phyloP scores from a whole-genome alignment of 2,888 invertebrate species.

The Drosophila mercatorum region DNA sequence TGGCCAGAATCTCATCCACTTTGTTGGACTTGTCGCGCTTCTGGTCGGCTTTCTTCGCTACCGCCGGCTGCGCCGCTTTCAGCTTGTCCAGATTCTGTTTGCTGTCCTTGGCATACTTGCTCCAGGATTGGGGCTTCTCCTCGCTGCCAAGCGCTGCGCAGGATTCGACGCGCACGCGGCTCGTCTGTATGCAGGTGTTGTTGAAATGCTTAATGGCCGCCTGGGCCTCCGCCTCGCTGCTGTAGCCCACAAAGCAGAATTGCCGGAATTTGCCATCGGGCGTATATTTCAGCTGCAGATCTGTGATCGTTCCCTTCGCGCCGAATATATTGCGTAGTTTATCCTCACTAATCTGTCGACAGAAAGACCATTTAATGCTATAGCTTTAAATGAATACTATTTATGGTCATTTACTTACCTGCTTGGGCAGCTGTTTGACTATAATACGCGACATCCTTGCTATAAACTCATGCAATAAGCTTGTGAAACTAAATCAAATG shows the following conservation, averaged over 20 bases:
- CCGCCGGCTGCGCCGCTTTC: constrained; percentile 82
- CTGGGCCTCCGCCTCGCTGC: constrained; percentile 91
- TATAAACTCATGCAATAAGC: neutral
- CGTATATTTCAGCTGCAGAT: constrained; percentile 96
- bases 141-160: constrained; percentile 89
- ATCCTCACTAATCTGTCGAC: constrained; percentile 90
- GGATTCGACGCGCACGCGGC: constrained; percentile 91
- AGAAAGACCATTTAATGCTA: neutral
- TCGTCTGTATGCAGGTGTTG: constrained; percentile 93
- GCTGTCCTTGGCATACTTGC: constrained; percentile 94
- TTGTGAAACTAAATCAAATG: constrained; percentile 25
- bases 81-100: constrained; percentile 84
- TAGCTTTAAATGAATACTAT: neutral
- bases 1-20: constrained; percentile 88
- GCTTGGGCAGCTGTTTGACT: constrained; percentile 95
- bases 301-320: constrained; percentile 94
- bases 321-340: constrained; percentile 91
- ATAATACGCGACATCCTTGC: constrained; percentile 90
- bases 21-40: constrained; percentile 85
- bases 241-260: constrained; percentile 97
- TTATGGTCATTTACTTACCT: constrained; percentile 86
- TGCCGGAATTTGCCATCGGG: constrained; percentile 95
- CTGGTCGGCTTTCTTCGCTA: constrained; percentile 80
- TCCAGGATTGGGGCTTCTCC: constrained; percentile 95
- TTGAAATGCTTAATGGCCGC: constrained; percentile 92